Evolutionary conservation across 2,888 invertebrate genomes (phyloP).

Genomic region (Schrankia costaestrigalis): DNA sequence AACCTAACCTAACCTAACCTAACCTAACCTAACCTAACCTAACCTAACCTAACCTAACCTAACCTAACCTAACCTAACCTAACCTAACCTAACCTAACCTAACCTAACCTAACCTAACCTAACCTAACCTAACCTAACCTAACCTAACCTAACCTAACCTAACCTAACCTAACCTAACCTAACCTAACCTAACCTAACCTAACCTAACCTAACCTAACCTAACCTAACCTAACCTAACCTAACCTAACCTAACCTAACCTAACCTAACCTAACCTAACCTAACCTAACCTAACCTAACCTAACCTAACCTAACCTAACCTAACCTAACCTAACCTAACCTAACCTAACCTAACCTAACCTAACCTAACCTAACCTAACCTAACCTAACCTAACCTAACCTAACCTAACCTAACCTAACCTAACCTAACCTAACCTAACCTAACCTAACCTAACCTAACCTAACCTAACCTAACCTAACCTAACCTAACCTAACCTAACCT

Average conservation of each 20-base stretch:
- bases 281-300: slow-evolving; percentile 11
- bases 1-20: slow-evolving; percentile 17
- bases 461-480: background rate
- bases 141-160: slow-evolving; percentile 15
- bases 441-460: slow-evolving; percentile 4
- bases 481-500: background rate
- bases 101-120: slow-evolving; percentile 15
- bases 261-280: slow-evolving; percentile 10
- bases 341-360: slow-evolving; percentile 1
- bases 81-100: slow-evolving; percentile 17
- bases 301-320: slow-evolving; percentile 11
- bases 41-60: slow-evolving; percentile 18
- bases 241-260: slow-evolving; percentile 8
- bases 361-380: slow-evolving; percentile 1
- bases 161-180: slow-evolving; percentile 15
- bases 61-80: slow-evolving; percentile 16
- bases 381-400: slow-evolving; percentile 4
- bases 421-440: slow-evolving; percentile 4
- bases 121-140: slow-evolving; percentile 16
- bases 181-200: slow-evolving; percentile 15
- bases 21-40: slow-evolving; percentile 19
- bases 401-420: slow-evolving; percentile 4
- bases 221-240: slow-evolving; percentile 12
- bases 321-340: slow-evolving; percentile 8
- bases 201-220: slow-evolving; percentile 13